Evolutionary conservation across 2,888 invertebrate species (phyloP).

Genomic region (Leptopilina drosophilae): DNA sequence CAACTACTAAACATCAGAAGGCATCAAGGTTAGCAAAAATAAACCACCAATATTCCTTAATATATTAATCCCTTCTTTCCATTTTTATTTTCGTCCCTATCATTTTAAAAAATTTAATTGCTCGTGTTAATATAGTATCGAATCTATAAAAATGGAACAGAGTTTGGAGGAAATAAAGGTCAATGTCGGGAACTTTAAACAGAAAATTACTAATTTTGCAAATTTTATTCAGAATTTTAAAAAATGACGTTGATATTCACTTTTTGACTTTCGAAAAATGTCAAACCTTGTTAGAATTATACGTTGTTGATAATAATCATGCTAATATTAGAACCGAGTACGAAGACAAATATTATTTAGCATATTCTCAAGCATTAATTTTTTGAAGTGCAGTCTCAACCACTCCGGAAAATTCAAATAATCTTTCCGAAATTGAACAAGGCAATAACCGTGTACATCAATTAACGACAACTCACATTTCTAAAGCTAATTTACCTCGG

Average conservation of each 20-base stretch:
- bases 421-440: background rate
- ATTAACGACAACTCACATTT: background rate
- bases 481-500: slow-evolving; percentile 37
- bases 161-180: no score
- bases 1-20: no score
- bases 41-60: no score
- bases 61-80: no score
- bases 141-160: no score
- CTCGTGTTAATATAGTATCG: no score
- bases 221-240: no score
- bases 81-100: no score
- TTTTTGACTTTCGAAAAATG: background rate
- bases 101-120: no score
- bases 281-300: background rate
- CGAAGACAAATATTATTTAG: slow-evolving; percentile 13
- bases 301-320: background rate
- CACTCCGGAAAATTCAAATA: background rate
- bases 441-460: background rate
- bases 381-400: background rate
- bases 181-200: no score
- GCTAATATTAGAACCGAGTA: background rate
- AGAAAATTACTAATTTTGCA: no score
- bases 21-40: no score
- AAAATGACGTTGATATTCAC: background rate
- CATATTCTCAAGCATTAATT: background rate